Evolutionary conservation across 2,113 vertebrate species (phyloP).

Genomic region (Accipiter cooperii): DNA sequence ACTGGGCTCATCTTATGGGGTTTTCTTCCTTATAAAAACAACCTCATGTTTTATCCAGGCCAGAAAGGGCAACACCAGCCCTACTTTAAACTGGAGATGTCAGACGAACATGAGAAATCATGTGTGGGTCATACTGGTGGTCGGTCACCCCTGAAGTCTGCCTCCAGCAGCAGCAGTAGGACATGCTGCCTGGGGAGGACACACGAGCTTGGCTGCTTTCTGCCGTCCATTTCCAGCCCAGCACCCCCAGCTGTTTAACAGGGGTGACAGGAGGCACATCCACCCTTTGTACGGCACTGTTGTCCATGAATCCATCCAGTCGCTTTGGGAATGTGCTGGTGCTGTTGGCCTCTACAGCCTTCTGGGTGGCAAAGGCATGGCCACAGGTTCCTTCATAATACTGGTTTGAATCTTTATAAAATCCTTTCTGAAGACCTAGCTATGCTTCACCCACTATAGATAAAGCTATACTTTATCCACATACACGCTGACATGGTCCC

Average conservation of each 20-base stretch:
- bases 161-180: neutral
- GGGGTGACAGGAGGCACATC: accelerated
- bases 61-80: neutral
- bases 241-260: neutral
- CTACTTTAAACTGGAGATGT: neutral
- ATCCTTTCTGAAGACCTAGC: neutral
- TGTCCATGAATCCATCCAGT: neutral
- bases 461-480: neutral
- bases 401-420: neutral
- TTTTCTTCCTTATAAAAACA: neutral
- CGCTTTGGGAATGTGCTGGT: neutral
- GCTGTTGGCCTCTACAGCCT: neutral
- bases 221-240: neutral
- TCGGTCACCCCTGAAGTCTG: neutral
- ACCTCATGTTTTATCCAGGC: neutral
- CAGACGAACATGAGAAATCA: neutral
- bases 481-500: neutral
- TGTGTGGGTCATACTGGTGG: neutral
- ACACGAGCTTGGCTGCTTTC: neutral
- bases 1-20: neutral
- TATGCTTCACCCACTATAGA: neutral
- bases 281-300: neutral
- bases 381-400: neutral
- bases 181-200: neutral
- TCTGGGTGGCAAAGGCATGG: neutral